Evolutionary conservation across 2,113 vertebrate genomes (phyloP).

Genomic region (Esox niger): DNA sequence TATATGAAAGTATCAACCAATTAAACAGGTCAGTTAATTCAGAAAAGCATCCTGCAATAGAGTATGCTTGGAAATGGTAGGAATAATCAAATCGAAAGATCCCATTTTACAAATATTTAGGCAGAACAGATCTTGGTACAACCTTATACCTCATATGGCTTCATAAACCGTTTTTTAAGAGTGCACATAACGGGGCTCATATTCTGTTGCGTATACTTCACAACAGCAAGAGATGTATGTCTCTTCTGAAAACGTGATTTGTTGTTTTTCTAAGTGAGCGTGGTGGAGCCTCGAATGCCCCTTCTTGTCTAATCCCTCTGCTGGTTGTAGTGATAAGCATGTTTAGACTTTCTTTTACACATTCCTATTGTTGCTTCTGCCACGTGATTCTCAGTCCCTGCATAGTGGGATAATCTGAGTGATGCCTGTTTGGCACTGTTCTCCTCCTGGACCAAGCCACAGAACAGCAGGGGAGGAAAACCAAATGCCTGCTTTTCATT

Average conservation of each 20-base stretch:
- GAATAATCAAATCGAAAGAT: no score
- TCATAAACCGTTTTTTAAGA: no score
- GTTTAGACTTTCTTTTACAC: slow-evolving; percentile 63
- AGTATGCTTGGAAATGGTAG: no score
- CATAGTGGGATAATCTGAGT: slow-evolving; percentile 56
- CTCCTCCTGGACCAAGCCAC: slow-evolving; percentile 43
- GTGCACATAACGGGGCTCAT: slow-evolving; percentile 9
- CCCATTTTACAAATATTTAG: no score
- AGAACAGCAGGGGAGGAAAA: slow-evolving; percentile 38
- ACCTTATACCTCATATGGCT: no score
- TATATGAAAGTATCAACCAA: no score
- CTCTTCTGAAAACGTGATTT: neutral
- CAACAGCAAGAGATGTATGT: neutral
- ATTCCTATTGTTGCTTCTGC: slow-evolving; percentile 63
- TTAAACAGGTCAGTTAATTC: no score
- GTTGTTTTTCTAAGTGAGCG: slow-evolving; percentile 28
- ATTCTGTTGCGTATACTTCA: slow-evolving; percentile 18
- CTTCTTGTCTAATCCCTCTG: slow-evolving; percentile 63
- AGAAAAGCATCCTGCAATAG: no score
- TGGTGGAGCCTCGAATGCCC: slow-evolving; percentile 30
- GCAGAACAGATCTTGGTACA: no score
- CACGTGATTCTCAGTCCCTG: slow-evolving; percentile 52
- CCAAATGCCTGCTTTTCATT: slow-evolving; percentile 34
- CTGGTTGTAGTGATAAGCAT: slow-evolving; percentile 57
- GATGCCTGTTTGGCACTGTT: slow-evolving; percentile 54